These are phyloP conservation scores for Drosophila atroscutellata DNA, from an alignment of 2,888 invertebrate species.

Conservation along the genomic window DNA sequence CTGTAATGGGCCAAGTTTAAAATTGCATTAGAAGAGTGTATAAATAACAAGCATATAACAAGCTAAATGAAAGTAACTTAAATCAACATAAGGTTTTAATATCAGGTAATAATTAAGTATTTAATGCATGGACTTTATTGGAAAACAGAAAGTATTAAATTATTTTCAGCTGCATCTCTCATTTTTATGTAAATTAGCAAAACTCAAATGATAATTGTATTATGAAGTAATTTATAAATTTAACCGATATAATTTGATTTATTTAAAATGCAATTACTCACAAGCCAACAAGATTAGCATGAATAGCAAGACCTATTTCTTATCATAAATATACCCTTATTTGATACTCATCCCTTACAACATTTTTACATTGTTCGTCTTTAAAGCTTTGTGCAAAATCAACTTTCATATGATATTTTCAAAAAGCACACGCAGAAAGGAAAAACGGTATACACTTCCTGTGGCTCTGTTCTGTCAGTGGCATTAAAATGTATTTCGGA, in stretches of 20 bases:
- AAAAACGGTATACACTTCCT: slow-evolving; percentile 18
- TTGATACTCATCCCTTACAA: slow-evolving; percentile 6
- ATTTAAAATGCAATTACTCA: background rate
- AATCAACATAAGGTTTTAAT: slow-evolving; percentile 33
- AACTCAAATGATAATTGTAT: background rate
- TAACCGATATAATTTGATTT: background rate
- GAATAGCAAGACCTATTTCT: background rate
- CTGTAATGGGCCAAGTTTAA: slow-evolving; percentile 62
- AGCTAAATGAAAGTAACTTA: slow-evolving; percentile 30
- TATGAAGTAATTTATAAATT: background rate
- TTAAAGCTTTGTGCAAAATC: slow-evolving; percentile 41
- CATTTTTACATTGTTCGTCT: slow-evolving; percentile 8
- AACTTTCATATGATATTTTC: slow-evolving; percentile 39
- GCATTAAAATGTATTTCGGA: slow-evolving; percentile 65
- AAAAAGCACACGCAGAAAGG: slow-evolving; percentile 12
- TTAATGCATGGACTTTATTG: no score
- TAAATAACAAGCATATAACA: slow-evolving; percentile 65
- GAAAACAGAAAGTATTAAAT: background rate
- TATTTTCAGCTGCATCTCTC: background rate
- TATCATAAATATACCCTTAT: slow-evolving; percentile 5
- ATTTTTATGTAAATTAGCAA: background rate
- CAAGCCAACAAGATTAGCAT: background rate
- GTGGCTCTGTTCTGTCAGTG: slow-evolving; percentile 40
- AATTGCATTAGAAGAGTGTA: slow-evolving; percentile 69
- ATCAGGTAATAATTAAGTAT: background rate